phyloP scores from a whole-genome alignment of 2,888 invertebrate species.

The Amblyjoppa fuscipennis region DNA sequence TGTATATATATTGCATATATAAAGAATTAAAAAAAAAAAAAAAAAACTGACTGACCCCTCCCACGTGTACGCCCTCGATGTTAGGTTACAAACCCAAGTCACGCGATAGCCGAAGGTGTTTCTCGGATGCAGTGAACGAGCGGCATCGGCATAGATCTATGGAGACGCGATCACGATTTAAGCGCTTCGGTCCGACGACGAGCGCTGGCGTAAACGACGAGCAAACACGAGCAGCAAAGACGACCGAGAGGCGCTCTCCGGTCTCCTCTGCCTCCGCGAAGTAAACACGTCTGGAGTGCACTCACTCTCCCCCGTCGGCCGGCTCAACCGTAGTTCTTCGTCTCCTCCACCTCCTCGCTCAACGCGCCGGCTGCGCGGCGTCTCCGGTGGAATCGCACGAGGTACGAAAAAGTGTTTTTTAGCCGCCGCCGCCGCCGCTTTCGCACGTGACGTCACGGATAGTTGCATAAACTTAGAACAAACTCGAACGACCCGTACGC shows the following conservation, averaged over 20 bases:
- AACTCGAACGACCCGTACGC: conserved; percentile 52
- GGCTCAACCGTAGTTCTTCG: conserved; percentile 41
- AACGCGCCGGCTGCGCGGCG: not conserved
- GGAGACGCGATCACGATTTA: conserved; percentile 20
- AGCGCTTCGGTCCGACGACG: conserved; percentile 24
- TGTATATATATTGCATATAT: not conserved
- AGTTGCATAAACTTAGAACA: conserved; percentile 66
- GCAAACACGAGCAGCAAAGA: conserved; percentile 20
- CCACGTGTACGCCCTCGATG: not conserved
- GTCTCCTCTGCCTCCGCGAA: conserved; percentile 32
- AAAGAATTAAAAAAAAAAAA: not conserved
- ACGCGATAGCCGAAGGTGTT: conserved; percentile 7
- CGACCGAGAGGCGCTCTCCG: not conserved
- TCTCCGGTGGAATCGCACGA: conserved; percentile 24
- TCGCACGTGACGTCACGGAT: conserved; percentile 65
- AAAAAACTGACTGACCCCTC: too few species aligned
- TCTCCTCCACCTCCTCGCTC: conserved; percentile 42
- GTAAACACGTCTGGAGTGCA: conserved; percentile 60
- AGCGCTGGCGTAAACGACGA: conserved; percentile 11
- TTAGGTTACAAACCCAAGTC: not conserved
- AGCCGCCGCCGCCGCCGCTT: conserved; percentile 34
- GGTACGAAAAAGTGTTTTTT: conserved; percentile 52
- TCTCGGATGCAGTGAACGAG: not conserved
- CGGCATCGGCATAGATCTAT: conserved; percentile 1
- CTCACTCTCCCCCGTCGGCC: conserved; percentile 52